These are phyloP conservation scores for Crax fasciolata DNA, from an alignment of 2,797 vertebrate species.

Conservation along the genomic window DNA sequence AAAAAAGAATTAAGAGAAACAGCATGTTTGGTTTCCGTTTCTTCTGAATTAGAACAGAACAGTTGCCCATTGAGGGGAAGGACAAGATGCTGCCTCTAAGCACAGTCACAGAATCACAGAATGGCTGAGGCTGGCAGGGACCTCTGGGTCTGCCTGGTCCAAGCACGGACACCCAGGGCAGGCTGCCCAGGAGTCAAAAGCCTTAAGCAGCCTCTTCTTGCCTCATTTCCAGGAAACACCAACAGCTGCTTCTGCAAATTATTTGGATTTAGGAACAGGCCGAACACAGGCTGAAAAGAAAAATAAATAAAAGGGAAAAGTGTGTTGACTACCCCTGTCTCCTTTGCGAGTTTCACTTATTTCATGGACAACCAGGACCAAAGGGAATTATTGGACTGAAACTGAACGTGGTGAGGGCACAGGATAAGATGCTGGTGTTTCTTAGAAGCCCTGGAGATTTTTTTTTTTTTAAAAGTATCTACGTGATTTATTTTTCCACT, in stretches of 20 bases:
- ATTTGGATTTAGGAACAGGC: background rate
- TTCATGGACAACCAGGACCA: background rate
- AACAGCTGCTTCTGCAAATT: background rate
- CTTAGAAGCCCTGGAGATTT: background rate
- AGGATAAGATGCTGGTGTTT: background rate
- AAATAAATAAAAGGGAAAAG: background rate
- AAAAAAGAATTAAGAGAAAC: background rate
- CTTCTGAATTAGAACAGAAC: background rate
- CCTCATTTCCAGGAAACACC: background rate
- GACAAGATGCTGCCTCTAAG: background rate
- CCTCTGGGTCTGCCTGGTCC: background rate
- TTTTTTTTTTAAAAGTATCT: background rate
- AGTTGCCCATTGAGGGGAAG: background rate
- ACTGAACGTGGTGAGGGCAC: background rate
- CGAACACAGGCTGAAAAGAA: background rate
- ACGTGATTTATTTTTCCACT: background rate
- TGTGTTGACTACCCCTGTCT: background rate
- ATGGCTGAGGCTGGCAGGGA: background rate
- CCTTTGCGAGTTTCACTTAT: background rate
- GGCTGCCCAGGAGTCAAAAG: background rate
- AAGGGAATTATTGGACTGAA: background rate
- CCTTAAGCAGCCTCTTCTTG: background rate
- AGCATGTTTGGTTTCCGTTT: background rate
- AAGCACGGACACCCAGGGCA: background rate
- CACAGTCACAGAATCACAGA: background rate